Percentiles rank a stretch among this genome's conserved stretches.
Evolutionary conservation across 2,113 vertebrate genomes (phyloP).

Genomic region (Hiodon alosoides): DNA sequence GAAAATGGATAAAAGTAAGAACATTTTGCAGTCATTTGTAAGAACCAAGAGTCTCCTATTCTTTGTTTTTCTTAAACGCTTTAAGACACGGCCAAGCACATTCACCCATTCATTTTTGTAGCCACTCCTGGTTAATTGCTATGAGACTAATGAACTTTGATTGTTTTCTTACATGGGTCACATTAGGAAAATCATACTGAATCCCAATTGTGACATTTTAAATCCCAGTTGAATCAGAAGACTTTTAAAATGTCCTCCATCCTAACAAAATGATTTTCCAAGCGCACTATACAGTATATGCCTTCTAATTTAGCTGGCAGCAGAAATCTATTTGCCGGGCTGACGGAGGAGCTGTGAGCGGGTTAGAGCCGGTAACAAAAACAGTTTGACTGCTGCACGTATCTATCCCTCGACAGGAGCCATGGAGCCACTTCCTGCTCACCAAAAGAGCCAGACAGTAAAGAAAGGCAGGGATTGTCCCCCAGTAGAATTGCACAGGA

Average conservation of each 20-base stretch:
- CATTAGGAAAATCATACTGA: no score
- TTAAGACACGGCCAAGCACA: constrained; percentile 20
- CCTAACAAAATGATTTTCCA: no score
- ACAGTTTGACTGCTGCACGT: not conserved
- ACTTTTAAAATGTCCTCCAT: no score
- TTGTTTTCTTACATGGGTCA: no score
- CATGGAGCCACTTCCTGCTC: not conserved
- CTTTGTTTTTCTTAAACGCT: constrained; percentile 50
- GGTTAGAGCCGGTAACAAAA: not conserved
- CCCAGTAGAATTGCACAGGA: not conserved
- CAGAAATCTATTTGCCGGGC: no score
- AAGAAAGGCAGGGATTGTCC: not conserved
- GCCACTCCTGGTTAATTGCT: constrained; percentile 15
- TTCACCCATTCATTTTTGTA: constrained; percentile 15
- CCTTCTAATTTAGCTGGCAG: no score
- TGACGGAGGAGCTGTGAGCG: no score
- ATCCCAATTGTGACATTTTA: no score
- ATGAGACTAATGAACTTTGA: not conserved
- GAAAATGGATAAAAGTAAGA: constrained; percentile 45
- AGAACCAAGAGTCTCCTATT: constrained; percentile 23
- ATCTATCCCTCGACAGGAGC: not conserved
- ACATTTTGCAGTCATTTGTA: constrained; percentile 42
- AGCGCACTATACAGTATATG: no score
- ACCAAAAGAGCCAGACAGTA: not conserved
- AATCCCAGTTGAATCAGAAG: no score